Conservation (phyloP, 2,113 vertebrate genomes). For the Pogona vitticeps region DNA sequence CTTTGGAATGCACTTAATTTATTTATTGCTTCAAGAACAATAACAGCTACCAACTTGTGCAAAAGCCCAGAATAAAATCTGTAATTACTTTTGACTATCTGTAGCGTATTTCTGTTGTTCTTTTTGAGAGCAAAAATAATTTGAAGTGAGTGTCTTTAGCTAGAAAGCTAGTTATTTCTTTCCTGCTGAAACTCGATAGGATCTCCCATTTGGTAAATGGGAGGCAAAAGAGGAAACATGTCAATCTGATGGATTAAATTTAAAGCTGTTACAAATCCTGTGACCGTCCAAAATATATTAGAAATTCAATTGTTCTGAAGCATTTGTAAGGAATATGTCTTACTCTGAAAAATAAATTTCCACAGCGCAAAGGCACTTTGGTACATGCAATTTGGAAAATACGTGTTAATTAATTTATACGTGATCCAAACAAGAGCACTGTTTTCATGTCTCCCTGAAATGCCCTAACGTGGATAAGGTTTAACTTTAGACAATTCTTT, state of each 20-base stretch:
- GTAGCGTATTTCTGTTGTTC: background rate
- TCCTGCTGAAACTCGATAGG: background rate
- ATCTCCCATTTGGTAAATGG: conserved; percentile 7
- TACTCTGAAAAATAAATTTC: background rate
- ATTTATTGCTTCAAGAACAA: background rate
- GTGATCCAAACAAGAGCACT: background rate
- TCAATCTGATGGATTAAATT: background rate
- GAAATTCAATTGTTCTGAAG: background rate
- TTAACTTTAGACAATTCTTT: background rate
- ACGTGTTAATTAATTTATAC: background rate
- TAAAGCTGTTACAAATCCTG: background rate
- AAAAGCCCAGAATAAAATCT: conserved; percentile 2
- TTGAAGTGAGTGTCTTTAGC: background rate
- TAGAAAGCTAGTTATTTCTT: background rate
- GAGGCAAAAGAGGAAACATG: background rate
- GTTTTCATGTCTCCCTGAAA: background rate
- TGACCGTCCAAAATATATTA: background rate
- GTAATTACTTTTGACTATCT: background rate
- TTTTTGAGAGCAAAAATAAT: no score
- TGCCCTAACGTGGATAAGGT: background rate
- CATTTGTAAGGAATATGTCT: background rate
- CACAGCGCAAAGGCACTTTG: background rate
- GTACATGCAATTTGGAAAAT: background rate
- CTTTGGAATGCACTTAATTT: background rate
- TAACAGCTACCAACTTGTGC: background rate